Evolutionary conservation across 2,888 invertebrate genomes (phyloP), one percentile per base, ranked within the genome.

Genomic region (Heliconius sara): DNA sequence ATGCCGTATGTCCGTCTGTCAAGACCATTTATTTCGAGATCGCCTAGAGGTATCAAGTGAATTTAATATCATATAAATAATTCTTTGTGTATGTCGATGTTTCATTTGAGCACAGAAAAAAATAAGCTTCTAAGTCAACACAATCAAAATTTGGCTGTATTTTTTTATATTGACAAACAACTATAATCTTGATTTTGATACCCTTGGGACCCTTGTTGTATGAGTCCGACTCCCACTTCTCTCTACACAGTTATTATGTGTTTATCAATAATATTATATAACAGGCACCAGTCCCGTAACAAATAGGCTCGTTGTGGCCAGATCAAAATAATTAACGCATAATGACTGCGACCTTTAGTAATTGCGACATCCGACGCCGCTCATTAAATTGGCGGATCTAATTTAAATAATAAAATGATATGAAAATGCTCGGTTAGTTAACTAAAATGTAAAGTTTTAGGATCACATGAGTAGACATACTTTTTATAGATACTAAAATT

Each of bases 341-440:
- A 87, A 91, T 83, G 79, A 78, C 66, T 73, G 47, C 86, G 91
- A 89, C 92, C 92, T 91, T 90, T 82, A 83, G 85, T 86, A 91
- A 92, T 92, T 90, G 87, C 76, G 70, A 91, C 92, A 91, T 92
- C 92, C 93, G 90, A 87, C 84, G 82, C 84, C 84, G 85, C 86
- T 86, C 85, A 88, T 88, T 86, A 88, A 85, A 85, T 87, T 86
- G 88, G 86, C 88, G 87, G 85, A 85, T 86, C 85, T 85, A 86
- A 85, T 89, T 88, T 81, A 87, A 84, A 80, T 83, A 83, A 85
- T 87, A 84, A 84, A 82, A 77, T 78, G 79, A 71, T 43, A 81
- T 82, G 80, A 27, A 75, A 75, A 75, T 65, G 39, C 39, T 78
- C 80, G 73, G 68, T 39, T 30, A 78, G 75, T 83, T 84, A 80